Evolutionary conservation across 2,888 invertebrate species (phyloP), one percentile per base, ranked within the genome.

Genomic region (Tolmerus cingulatus): DNA sequence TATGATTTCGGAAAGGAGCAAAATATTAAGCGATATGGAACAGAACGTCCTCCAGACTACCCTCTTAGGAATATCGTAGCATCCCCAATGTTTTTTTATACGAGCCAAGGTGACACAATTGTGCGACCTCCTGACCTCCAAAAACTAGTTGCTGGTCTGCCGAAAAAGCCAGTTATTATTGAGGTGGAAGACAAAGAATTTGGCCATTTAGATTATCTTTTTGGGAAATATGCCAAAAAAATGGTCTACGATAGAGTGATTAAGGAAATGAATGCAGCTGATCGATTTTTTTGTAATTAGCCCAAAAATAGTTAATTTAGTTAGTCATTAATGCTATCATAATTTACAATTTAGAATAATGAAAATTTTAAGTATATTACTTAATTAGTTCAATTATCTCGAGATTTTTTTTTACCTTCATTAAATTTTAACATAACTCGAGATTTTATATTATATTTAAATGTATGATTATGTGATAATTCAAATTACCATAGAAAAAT

Each of bases 51-150:
- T 14, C 93, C 93, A 3, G 89, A 91, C 7, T 94, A 94, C 88
- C 90, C 93, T 88, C 89, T 93, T 14, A 90, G 90, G 19, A 91
- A 91, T 86, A 90, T 93, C 16, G 93, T 90, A 23, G 91, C 92
- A 16, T 81, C 81, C 55, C 93, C 93, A 5, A 92, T 93, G 1
- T 92, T 92, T 57, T 89, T 94, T 12, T 93, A 93, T 89, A 93
- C 92, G 89, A 93, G 93, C 55, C 90, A 91, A 1, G 92, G 93
- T 57, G 95, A 94, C 89, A 93, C 92, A 92, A 90, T 96, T 34
- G 93, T 95, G 0, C 91, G 93, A 87, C 90, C 90, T 12, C 85
- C 86, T 37, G 87, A 88, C 86, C 74, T 87, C 3, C 14, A 66
- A 16, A n/a, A 43, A 19, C 37, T 88, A n/a, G 37, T 77, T 23